Conservation (phyloP, 2,113 vertebrate genomes). For the Otolemur garnettii region DNA sequence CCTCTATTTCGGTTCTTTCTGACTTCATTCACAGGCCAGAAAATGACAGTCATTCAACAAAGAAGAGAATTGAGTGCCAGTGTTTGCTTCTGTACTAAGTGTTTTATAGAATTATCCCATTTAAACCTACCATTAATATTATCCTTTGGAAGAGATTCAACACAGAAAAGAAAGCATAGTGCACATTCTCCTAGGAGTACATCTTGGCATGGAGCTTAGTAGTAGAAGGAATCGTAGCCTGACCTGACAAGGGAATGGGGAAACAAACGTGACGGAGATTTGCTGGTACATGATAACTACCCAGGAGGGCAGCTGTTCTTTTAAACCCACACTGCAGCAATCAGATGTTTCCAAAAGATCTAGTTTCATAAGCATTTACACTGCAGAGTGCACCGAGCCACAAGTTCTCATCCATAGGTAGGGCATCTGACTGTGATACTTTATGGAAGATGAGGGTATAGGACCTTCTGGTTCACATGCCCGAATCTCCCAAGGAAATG, state of each 20-base stretch:
- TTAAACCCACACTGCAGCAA: background rate
- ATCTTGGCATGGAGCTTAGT: background rate
- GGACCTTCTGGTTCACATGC: background rate
- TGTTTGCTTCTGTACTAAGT: background rate
- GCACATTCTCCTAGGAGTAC: background rate
- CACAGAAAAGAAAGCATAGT: background rate
- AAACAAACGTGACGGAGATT: background rate
- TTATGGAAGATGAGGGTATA: background rate
- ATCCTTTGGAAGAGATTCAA: background rate
- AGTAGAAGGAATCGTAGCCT: background rate
- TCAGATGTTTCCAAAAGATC: background rate
- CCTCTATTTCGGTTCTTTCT: background rate
- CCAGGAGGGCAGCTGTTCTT: background rate
- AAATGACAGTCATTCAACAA: background rate
- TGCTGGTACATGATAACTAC: background rate
- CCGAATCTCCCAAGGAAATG: background rate
- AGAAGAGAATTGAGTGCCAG: background rate
- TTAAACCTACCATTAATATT: slow-evolving; percentile 6
- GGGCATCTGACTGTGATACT: background rate
- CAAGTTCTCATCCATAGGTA: background rate
- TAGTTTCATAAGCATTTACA: background rate
- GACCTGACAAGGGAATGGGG: background rate
- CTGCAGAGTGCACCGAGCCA: background rate
- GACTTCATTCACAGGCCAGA: background rate
- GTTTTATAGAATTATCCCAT: background rate